Conservation (phyloP, 2,888 invertebrate genomes). For the Heliothis peltigera region DNA sequence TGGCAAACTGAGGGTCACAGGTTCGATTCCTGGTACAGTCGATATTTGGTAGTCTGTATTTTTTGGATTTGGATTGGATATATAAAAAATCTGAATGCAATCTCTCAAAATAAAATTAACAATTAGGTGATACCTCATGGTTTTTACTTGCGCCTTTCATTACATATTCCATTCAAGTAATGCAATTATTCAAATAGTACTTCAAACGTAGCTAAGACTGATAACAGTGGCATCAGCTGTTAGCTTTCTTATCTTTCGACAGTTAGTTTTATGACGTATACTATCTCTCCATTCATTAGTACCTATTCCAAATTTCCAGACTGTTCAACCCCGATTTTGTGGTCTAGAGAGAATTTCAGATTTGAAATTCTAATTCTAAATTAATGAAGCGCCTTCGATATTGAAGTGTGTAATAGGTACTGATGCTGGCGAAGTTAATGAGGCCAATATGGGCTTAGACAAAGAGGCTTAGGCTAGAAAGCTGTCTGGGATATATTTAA, state of each 20-base stretch:
- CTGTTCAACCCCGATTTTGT: slow-evolving; percentile 11
- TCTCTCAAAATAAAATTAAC: too few species aligned
- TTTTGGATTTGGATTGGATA: too few species aligned
- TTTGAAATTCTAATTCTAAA: slow-evolving; percentile 6
- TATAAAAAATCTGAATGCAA: too few species aligned
- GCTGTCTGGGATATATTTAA: not conserved
- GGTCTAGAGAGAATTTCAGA: slow-evolving; percentile 8
- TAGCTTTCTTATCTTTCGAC: not conserved
- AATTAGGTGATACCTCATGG: too few species aligned
- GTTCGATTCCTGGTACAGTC: too few species aligned
- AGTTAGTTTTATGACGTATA: slow-evolving; percentile 8
- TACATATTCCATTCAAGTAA: too few species aligned
- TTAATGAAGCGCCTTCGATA: slow-evolving; percentile 6
- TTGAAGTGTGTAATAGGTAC: not conserved
- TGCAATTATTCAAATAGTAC: slow-evolving; percentile 8
- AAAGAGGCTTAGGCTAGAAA: not conserved
- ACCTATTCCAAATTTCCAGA: slow-evolving; percentile 14
- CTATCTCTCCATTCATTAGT: slow-evolving; percentile 20
- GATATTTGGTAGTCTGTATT: too few species aligned
- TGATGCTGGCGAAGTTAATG: not conserved
- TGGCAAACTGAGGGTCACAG: too few species aligned
- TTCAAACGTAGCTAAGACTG: not conserved
- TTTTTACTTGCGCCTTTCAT: too few species aligned
- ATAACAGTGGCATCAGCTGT: not conserved
- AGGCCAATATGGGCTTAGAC: slow-evolving; percentile 1